Evolutionary conservation across 2,888 invertebrate species (phyloP).

Genomic region (Resseliella maxima): DNA sequence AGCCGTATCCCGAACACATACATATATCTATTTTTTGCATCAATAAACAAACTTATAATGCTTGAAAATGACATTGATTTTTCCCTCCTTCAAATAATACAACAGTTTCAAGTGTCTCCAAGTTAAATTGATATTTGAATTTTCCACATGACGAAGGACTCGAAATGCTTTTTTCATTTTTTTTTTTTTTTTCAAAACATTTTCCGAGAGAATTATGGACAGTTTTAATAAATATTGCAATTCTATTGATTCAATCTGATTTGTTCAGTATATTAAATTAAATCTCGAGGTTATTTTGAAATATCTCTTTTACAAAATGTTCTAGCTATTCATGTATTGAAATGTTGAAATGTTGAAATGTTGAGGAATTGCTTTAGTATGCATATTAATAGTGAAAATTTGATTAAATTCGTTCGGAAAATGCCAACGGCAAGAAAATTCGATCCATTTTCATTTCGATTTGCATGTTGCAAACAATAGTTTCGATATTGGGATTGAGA

Average conservation of each 20-base stretch:
- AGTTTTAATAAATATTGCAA: slow-evolving; percentile 41
- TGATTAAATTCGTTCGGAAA: slow-evolving; percentile 43
- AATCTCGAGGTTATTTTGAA: not conserved
- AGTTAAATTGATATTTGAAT: slow-evolving; percentile 18
- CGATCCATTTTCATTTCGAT: not conserved
- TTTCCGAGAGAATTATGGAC: not conserved
- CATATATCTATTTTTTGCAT: not conserved
- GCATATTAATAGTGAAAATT: slow-evolving; percentile 26
- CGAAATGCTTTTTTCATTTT: not conserved
- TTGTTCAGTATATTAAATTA: slow-evolving; percentile 29
- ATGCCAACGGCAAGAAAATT: not conserved
- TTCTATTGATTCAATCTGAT: slow-evolving; percentile 17
- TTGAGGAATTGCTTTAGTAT: not conserved
- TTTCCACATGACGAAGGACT: not conserved
- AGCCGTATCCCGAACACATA: not conserved
- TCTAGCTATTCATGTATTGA: not conserved
- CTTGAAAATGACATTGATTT: not conserved
- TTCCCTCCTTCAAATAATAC: not conserved
- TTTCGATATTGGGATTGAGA: not conserved
- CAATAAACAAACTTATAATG: not conserved
- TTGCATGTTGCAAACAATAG: not conserved
- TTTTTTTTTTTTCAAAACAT: not conserved
- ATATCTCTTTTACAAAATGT: not conserved
- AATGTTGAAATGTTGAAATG: not conserved
- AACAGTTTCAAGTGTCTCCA: not conserved